Percentiles rank a stretch among this genome's conserved stretches.
Evolutionary conservation across 2,888 invertebrate genomes (phyloP).

Genomic region (Cataglyphis livida): DNA sequence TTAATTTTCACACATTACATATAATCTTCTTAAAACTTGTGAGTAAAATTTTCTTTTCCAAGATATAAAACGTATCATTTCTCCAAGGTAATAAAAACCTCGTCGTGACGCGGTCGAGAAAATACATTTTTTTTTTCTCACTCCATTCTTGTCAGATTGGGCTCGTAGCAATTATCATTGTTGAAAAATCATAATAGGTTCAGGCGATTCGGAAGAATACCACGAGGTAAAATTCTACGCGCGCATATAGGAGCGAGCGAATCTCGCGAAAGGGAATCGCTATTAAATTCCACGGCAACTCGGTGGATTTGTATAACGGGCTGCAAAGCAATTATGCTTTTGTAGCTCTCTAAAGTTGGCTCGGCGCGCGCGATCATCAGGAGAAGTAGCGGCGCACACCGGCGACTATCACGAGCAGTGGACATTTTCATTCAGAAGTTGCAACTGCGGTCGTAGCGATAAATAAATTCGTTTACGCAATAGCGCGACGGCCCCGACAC

Average conservation of each 20-base stretch:
- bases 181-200: constrained; percentile 12
- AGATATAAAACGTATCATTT: not conserved
- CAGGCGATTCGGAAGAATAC: not conserved
- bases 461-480: constrained; percentile 73
- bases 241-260: not conserved
- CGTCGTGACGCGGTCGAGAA: not conserved
- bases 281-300: constrained; percentile 64
- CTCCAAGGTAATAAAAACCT: not conserved
- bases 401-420: constrained; percentile 29
- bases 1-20: not conserved
- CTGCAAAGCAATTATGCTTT: constrained; percentile 63
- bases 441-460: constrained; percentile 59
- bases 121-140: not conserved
- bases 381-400: constrained; percentile 32
- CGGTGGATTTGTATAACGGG: constrained; percentile 58
- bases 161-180: not conserved
- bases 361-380: constrained; percentile 50
- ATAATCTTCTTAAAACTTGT: not conserved
- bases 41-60: not conserved
- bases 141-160: not conserved
- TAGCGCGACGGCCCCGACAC: not conserved
- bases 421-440: constrained; percentile 52
- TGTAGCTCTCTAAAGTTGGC: constrained; percentile 57
- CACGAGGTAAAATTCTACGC: not conserved
- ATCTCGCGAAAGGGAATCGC: constrained; percentile 32